These are phyloP conservation scores for Hoplodrina ambigua DNA, from an alignment of 2,888 invertebrate species.

Conservation along the genomic window DNA sequence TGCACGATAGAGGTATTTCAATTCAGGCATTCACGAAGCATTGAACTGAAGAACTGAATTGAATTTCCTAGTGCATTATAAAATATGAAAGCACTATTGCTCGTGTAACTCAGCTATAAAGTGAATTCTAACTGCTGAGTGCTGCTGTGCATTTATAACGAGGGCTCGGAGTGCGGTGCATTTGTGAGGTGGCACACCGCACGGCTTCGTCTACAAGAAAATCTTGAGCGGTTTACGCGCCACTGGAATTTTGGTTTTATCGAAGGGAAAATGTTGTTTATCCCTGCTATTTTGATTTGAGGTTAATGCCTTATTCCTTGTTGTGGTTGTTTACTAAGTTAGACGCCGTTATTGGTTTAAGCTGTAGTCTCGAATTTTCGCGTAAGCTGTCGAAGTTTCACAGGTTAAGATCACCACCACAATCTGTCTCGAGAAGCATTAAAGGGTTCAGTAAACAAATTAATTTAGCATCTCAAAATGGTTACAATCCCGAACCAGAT, in stretches of 20 bases:
- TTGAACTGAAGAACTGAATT: conserved; percentile 44
- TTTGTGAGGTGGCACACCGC: neutral
- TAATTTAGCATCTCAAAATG: no score
- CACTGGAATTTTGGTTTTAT: neutral
- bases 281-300: conserved; percentile 11
- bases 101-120: conserved; percentile 40
- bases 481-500: no score
- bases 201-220: conserved; percentile 1
- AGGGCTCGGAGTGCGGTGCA: conserved; percentile 9
- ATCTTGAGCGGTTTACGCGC: conserved; percentile 9
- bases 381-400: no score
- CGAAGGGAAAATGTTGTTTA: conserved; percentile 23
- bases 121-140: conserved; percentile 46
- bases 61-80: conserved; percentile 51
- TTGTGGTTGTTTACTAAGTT: conserved; percentile 1
- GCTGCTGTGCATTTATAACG: conserved; percentile 43
- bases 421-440: no score
- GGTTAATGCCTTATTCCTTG: neutral
- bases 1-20: conserved; percentile 14
- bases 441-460: no score
- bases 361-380: no score
- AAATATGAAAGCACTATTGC: conserved; percentile 52
- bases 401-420: no score
- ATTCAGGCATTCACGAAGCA: conserved; percentile 29
- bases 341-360: neutral